Conservation (phyloP, 2,888 invertebrate genomes). For the Eumacrocentrus americanus region DNA sequence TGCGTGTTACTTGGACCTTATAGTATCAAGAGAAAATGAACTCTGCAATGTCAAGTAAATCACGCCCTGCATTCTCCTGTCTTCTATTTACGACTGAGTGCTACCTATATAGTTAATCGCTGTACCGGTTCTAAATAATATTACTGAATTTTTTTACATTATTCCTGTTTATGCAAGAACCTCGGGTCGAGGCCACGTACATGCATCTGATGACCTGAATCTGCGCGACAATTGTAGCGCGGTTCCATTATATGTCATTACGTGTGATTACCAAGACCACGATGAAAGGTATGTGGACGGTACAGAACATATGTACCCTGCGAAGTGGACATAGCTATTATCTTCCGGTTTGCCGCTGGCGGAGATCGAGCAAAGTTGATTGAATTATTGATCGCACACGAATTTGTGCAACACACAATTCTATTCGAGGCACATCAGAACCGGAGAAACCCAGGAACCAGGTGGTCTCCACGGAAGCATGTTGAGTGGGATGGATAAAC, state of each 20-base stretch:
- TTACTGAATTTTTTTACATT: no score
- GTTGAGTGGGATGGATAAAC: neutral
- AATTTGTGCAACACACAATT: slow-evolving; percentile 22
- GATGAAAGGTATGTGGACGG: slow-evolving; percentile 31
- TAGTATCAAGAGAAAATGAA: neutral
- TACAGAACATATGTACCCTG: slow-evolving; percentile 2
- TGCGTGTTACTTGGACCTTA: neutral
- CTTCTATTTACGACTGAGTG: neutral
- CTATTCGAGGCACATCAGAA: slow-evolving; percentile 13
- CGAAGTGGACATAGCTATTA: slow-evolving; percentile 27
- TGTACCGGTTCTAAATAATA: no score
- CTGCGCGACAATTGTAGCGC: no score
- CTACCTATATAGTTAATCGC: neutral
- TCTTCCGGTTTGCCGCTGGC: slow-evolving; percentile 19
- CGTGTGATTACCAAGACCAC: slow-evolving; percentile 15
- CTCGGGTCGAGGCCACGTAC: no score
- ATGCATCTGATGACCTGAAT: no score
- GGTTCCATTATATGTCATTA: no score
- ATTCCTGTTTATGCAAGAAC: no score
- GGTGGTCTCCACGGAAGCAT: no score
- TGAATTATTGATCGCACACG: slow-evolving; percentile 33
- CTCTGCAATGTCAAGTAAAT: slow-evolving; percentile 9
- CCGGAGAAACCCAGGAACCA: slow-evolving; percentile 25
- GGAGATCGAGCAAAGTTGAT: slow-evolving; percentile 33
- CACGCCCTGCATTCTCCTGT: slow-evolving; percentile 14